Percentiles rank a stretch among this genome's conserved stretches.
phyloP scores from a whole-genome alignment of 2,797 vertebrate genomes.

The Liasis olivaceus region DNA sequence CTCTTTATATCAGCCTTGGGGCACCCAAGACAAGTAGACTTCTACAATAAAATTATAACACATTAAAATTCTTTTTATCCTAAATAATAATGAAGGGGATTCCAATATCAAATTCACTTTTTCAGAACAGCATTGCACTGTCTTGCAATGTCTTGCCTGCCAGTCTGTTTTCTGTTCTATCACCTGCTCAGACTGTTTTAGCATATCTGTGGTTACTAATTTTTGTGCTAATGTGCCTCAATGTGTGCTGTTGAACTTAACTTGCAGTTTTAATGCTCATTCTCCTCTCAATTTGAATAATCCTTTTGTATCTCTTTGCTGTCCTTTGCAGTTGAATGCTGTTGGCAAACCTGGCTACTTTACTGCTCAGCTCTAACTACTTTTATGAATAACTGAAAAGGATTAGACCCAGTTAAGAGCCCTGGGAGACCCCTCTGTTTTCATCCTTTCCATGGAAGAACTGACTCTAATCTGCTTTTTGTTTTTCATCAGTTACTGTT shows the following conservation, averaged over 20 bases:
- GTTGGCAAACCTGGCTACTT: not conserved
- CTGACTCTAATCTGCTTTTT: not conserved
- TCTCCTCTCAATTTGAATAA: not conserved
- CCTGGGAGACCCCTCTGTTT: not conserved
- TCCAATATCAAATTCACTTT: not conserved
- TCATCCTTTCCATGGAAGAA: not conserved
- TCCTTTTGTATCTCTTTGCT: not conserved
- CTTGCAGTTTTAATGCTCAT: not conserved
- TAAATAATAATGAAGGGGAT: not conserved
- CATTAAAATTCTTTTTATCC: not conserved
- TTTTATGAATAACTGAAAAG: not conserved
- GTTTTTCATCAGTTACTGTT: not conserved
- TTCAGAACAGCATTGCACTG: not conserved
- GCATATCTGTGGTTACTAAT: not conserved
- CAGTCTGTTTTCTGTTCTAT: not conserved
- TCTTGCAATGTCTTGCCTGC: not conserved
- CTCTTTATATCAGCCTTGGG: not conserved
- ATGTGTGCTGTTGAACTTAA: not conserved
- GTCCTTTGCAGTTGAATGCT: not conserved
- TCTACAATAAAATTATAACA: not conserved
- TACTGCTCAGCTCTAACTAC: not conserved
- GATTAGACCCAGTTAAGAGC: not conserved
- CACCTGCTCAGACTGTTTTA: not conserved
- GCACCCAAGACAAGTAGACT: not conserved
- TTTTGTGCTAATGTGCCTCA: not conserved